Base-by-base conservation (phyloP, 2,888 invertebrate species). In the Monochamus alternatus region DNA sequence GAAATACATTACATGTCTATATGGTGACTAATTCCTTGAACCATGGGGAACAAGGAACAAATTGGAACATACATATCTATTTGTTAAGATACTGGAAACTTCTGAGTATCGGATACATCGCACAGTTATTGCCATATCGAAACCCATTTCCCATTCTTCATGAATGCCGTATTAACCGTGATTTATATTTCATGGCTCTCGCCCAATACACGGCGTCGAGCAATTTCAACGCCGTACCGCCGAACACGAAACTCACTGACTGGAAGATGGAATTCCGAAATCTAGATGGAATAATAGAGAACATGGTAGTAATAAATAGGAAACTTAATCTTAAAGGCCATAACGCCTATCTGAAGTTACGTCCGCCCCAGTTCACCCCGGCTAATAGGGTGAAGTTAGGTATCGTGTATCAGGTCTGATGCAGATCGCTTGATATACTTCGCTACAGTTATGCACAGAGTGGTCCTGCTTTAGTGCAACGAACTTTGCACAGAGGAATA, bases 251-350 rank as follows among this genome's bases (percentile, higher is more conserved):
- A 58, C 14, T 32, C 58, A 59, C 30, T 68, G 30, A 22, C 47
- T 64, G 64, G 64, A 64, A 64, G 64, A 47, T 12, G 47, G 58
- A 68, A 59, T 68, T 58, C 30, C 58, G 43, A 59, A 68, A 68
- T 68, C 68, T 58, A 68, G 68, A 58, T 68, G 12, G 68, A 68
- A 68, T 68, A 68, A 68, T 32, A 58, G 59, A 22, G 68, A 58
- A 58, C 43, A 43, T 32, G 68, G 58, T 68, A 68, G 58, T 68
- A 68, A 68, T 68, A 68, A 68, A 68, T 68, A 68, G 68, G 68
- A 68, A 68, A 68, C 52, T 68, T 68, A 68, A 68, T 68, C 68
- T 68, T 68, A 22, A 68, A 68, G 68, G 68, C 44, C 58, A 59
- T 43, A 58, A 32, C 22, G 43, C 68, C 59, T 68, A 68, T 68